These are phyloP conservation scores for Drosophila paranaensis DNA, from an alignment of 2,888 invertebrate genomes.

Conservation along the genomic window DNA sequence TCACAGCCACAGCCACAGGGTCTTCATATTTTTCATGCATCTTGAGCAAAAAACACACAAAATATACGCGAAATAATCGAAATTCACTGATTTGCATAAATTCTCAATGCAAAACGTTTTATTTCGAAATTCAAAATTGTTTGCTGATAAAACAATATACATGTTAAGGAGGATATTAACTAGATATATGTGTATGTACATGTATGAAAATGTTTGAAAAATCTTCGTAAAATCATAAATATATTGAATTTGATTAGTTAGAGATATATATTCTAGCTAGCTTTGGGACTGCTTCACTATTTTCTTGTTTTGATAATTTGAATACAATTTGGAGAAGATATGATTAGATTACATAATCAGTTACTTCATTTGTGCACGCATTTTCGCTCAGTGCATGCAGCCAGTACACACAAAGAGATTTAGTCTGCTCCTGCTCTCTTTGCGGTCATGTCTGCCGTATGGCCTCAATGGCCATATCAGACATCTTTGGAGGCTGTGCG, in stretches of 20 bases:
- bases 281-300: not conserved
- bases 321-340: not conserved
- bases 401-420: constrained; percentile 11
- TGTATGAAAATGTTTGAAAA: not conserved
- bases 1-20: constrained; percentile 13
- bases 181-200: no score
- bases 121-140: constrained; percentile 4
- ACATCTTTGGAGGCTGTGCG: constrained; percentile 36
- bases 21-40: constrained; percentile 17
- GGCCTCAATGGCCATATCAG: constrained; percentile 39
- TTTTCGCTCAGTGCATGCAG: constrained; percentile 27
- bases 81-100: constrained; percentile 8
- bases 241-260: not conserved
- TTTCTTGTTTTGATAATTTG: not conserved
- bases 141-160: constrained; percentile 7
- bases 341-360: constrained; percentile 13
- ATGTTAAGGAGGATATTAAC: constrained; percentile 1
- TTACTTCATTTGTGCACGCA: not conserved
- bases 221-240: not conserved
- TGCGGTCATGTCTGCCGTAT: constrained; percentile 34
- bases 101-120: constrained; percentile 2
- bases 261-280: no score
- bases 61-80: constrained; percentile 8
- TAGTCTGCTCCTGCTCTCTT: constrained; percentile 19
- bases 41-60: constrained; percentile 1